These are phyloP conservation scores for Champsocephalus gunnari DNA, from an alignment of 2,797 vertebrate genomes.

Conservation along the genomic window DNA sequence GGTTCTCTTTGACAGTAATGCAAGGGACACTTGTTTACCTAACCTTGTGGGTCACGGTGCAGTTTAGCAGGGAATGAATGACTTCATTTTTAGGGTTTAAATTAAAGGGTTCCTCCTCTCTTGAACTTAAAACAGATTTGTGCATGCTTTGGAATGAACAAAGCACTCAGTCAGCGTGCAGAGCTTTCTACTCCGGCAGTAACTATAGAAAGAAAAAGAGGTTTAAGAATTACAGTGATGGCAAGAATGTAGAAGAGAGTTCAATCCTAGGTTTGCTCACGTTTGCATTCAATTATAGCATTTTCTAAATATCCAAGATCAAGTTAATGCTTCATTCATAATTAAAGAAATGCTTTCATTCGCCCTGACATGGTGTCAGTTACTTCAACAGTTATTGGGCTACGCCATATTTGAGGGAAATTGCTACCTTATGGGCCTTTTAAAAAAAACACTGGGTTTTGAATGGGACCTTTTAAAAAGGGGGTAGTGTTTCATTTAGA, in stretches of 20 bases:
- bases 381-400: constrained; percentile 78
- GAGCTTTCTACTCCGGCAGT: constrained; percentile 52
- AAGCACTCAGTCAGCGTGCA: constrained; percentile 67
- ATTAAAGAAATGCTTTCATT: constrained; percentile 59
- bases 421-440: constrained; percentile 82
- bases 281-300: constrained; percentile 45
- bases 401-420: constrained; percentile 83
- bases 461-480: constrained; percentile 82
- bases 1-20: constrained; percentile 81
- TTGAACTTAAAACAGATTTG: constrained; percentile 84
- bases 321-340: constrained; percentile 48
- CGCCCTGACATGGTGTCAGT: constrained; percentile 75
- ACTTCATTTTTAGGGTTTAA: constrained; percentile 85
- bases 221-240: constrained; percentile 55
- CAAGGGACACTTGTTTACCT: constrained; percentile 85
- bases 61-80: constrained; percentile 83
- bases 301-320: constrained; percentile 39
- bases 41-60: constrained; percentile 79
- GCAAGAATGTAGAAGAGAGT: constrained; percentile 39
- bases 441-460: constrained; percentile 69
- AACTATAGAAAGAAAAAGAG: constrained; percentile 59
- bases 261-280: constrained; percentile 28
- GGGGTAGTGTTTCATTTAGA: constrained; percentile 82
- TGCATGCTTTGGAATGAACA: constrained; percentile 79
- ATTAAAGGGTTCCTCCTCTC: constrained; percentile 86